Base-by-base conservation (phyloP, 2,888 invertebrate genomes). In the Epinotia brunnichana region DNA sequence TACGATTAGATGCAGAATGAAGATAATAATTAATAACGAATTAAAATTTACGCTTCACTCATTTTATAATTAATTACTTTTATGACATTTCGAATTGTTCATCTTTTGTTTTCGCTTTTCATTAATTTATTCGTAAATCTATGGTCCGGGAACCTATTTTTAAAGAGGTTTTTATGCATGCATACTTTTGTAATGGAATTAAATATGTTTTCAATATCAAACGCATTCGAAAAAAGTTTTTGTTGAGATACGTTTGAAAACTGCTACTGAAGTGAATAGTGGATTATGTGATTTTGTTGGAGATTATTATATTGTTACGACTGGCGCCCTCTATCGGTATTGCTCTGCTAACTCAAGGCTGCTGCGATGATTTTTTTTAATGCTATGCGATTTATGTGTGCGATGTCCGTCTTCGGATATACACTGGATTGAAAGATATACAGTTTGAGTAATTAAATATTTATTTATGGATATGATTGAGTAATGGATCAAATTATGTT, bases 381-480 rank as follows among this genome's bases (percentile, higher is more conserved):
- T 35, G 66, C 66, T 66, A 66, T 53, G 66, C 66, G 66, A 66
- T 41, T 66, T 56, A 66, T 54, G 35, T 64, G 29, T 54, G 53
- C 21, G 4, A 21, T 48, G 21, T 54, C 39, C 39, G 15, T 24
- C 13, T 15, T 54, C 29, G 39, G 53, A 54, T 39, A 29, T 41
- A 19, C 41, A 19, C 39, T 66, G 54, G 66, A 41, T 66, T 66
- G 41, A 66, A 56, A 54, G 54, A 66, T 66, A 66, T 56, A 66
- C 64, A 56, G 64, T 48, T 15, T 17, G 3, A 63, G 5, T 17
- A 15, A 39, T 44, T 13, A 60, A 39, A 61, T 41, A 41, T 29
- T 29, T 15, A 29, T 57, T 29, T 57, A 59, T n/a, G 1, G 13
- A 39, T 17, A n/a, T n/a, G 17, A 35, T 35, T 2, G 2, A 11